Conservation (phyloP, 2,113 vertebrate species). For the Gymnocephalus cernua region DNA sequence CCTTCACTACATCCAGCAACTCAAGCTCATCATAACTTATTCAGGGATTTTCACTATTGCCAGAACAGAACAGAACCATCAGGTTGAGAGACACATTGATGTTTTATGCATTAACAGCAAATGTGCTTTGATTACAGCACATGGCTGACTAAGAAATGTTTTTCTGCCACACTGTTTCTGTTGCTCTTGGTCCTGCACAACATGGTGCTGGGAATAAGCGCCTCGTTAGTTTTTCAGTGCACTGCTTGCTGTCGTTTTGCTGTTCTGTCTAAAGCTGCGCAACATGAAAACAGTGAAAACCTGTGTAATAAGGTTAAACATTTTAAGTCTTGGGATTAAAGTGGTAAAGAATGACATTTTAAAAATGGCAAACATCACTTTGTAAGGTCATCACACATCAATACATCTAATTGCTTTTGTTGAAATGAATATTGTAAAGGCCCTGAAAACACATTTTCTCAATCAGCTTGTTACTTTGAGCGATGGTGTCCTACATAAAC, state of each 20-base stretch:
- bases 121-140: constrained; percentile 38
- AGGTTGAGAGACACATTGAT: constrained; percentile 38
- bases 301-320: constrained; percentile 10
- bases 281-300: constrained; percentile 30
- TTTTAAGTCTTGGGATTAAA: not conserved
- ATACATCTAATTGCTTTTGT: not conserved
- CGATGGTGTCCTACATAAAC: not conserved
- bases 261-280: not conserved
- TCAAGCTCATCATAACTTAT: constrained; percentile 50
- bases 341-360: not conserved
- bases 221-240: constrained; percentile 26
- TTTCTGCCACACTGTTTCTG: constrained; percentile 18
- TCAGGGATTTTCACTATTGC: constrained; percentile 38
- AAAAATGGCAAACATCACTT: not conserved
- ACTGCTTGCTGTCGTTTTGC: constrained; percentile 15
- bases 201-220: constrained; percentile 8
- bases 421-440: not conserved
- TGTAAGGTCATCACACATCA: too few species aligned
- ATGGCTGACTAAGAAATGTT: constrained; percentile 17
- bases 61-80: constrained; percentile 35
- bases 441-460: not conserved
- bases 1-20: constrained; percentile 29
- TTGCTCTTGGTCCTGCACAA: constrained; percentile 11
- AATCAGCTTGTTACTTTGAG: not conserved
- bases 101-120: constrained; percentile 58